Conservation (phyloP, 1,140 invertebrate genomes). For the Oedothorax gibbosus region DNA sequence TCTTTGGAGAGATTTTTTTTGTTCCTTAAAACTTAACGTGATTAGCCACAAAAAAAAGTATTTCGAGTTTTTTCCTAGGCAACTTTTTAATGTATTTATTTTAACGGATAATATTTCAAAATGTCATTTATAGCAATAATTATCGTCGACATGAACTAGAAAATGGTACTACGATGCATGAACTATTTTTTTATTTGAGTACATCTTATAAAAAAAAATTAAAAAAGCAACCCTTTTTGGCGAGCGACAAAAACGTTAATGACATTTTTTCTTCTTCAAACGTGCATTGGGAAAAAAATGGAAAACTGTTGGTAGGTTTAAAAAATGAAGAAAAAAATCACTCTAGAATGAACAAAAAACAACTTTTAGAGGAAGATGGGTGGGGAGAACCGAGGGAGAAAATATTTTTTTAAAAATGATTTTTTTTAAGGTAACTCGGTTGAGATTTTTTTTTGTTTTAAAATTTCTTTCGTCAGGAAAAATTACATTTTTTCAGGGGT, state of each 20-base stretch:
- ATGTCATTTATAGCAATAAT: slow-evolving; percentile 59
- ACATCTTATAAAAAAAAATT: slow-evolving; percentile 15
- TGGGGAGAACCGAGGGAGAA: neutral
- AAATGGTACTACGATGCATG: slow-evolving; percentile 2
- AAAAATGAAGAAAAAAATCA: slow-evolving; percentile 48
- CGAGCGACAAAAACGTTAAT: slow-evolving; percentile 57
- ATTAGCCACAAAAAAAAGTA: slow-evolving; percentile 27
- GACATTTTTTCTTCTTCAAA: slow-evolving; percentile 40
- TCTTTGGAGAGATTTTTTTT: slow-evolving; percentile 41
- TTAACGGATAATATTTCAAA: slow-evolving; percentile 54
- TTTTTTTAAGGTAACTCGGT: neutral
- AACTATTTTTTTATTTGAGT: slow-evolving; percentile 15
- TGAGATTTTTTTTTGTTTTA: too few species aligned
- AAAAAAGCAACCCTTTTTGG: slow-evolving; percentile 30
- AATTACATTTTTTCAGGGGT: too few species aligned
- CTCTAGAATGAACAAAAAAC: neutral
- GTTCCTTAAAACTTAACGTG: slow-evolving; percentile 54
- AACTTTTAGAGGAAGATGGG: too few species aligned
- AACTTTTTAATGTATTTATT: slow-evolving; percentile 50
- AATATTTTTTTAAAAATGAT: neutral
- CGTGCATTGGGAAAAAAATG: slow-evolving; percentile 25
- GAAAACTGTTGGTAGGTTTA: slow-evolving; percentile 46
- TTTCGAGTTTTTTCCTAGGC: neutral
- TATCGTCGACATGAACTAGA: slow-evolving; percentile 35
- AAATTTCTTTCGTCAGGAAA: too few species aligned